phyloP scores from a whole-genome alignment of 2,113 vertebrate genomes.

The Xiphophorus couchianus region DNA sequence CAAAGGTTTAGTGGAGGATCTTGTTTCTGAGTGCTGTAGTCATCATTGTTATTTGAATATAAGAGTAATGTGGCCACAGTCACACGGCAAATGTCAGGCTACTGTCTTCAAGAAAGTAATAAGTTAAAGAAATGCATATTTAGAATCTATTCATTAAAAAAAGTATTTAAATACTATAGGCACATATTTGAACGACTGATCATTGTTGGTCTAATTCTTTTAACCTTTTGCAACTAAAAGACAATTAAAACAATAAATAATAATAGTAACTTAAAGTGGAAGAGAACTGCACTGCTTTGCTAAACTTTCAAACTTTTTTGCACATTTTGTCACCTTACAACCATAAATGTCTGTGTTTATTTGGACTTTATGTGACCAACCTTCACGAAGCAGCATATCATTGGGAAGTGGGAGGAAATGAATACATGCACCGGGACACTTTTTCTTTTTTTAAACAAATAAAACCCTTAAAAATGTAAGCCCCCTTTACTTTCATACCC shows the following conservation, averaged over 20 bases:
- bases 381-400: too few relatives aligned
- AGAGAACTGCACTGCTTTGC: background rate
- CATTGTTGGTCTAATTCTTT: background rate
- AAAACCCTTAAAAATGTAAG: too few relatives aligned
- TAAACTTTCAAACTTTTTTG: too few relatives aligned
- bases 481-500: too few relatives aligned
- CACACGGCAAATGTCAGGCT: slow-evolving; percentile 6
- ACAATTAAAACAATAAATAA: background rate
- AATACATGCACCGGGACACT: too few relatives aligned
- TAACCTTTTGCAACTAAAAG: background rate
- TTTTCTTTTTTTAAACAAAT: too few relatives aligned
- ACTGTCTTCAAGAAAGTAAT: background rate
- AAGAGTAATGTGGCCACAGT: slow-evolving; percentile 22
- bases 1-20: slow-evolving; percentile 43
- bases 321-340: too few relatives aligned
- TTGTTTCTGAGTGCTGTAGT: slow-evolving; percentile 45
- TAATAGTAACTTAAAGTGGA: background rate
- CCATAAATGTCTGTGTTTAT: too few relatives aligned
- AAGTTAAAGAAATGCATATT: background rate
- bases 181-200: background rate
- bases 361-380: too few relatives aligned
- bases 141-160: background rate
- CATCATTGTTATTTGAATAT: slow-evolving; percentile 45
- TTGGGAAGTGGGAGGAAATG: too few relatives aligned
- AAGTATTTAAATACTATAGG: too few relatives aligned